These are phyloP conservation scores for Connochaetes taurinus DNA, from an alignment of 2,113 vertebrate species.

Conservation along the genomic window DNA sequence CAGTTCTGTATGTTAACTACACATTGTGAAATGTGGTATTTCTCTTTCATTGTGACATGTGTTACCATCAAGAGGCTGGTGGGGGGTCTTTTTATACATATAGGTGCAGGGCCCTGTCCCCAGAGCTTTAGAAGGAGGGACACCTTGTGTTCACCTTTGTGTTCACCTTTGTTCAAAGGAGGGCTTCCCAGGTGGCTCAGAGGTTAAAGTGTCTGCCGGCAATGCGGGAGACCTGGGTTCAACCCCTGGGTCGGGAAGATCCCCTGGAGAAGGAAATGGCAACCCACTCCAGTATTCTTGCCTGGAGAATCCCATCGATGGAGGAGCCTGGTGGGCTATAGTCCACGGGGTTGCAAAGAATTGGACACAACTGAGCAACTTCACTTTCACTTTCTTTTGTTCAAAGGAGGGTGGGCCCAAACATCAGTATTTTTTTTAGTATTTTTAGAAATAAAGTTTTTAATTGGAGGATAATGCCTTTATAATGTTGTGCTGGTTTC, in stretches of 20 bases:
- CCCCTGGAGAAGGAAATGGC: too few relatives aligned
- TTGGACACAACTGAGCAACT: too few relatives aligned
- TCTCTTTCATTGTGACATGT: background rate
- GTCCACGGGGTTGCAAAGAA: too few relatives aligned
- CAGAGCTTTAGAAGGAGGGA: background rate
- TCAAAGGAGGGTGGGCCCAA: background rate
- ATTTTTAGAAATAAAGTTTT: background rate
- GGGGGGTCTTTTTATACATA: background rate
- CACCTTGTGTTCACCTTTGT: background rate
- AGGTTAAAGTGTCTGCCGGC: too few relatives aligned
- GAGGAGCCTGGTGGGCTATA: too few relatives aligned
- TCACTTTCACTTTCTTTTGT: too few relatives aligned
- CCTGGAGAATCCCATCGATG: too few relatives aligned
- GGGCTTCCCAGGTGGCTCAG: too few relatives aligned
- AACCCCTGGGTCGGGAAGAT: too few relatives aligned
- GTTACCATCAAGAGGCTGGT: background rate
- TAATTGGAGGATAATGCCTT: background rate
- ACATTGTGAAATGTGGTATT: background rate
- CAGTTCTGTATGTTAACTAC: background rate
- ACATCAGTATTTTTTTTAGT: background rate
- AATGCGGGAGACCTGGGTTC: too few relatives aligned
- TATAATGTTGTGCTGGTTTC: background rate
- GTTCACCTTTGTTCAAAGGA: background rate
- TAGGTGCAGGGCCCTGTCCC: background rate
- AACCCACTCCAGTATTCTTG: too few relatives aligned